Base-by-base conservation (phyloP, 1,140 invertebrate species). In the Zaprionus taronus region DNA sequence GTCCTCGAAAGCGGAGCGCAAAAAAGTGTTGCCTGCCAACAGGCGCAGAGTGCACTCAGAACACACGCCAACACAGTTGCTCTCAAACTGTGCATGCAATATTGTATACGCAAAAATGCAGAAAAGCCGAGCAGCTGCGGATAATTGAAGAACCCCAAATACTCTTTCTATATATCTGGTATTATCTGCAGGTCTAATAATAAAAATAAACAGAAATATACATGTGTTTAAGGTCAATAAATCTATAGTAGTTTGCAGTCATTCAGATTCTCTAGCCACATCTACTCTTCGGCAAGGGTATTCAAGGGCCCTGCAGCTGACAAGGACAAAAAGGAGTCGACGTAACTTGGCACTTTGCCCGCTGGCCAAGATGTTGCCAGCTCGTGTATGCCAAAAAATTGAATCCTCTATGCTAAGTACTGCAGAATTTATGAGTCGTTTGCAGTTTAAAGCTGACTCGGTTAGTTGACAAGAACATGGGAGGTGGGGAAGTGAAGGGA, bases 371-470 rank as follows among this genome's bases (percentile, higher is more conserved):
- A 58, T 24, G 72, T 57, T 49, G 51, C 58, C 15, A 36, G 26
- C 51, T 38, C 41, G 38, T 58, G 71, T 61, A 55, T 70, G 80
- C 68, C 70, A 66, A 86, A 82, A 82, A 83, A 79, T 55, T 74
- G 69, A 80, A 87, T 83, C 80, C 67, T 77, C 53, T 76, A 85
- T 87, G 69, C 84, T 80, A 89, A 86, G 78, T 83, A 89, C 68
- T 68, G 67, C 51, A 64, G 65, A 81, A 87, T 89, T 83, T 87
- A 89, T 81, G 83, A 79, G 65, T 66, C 49, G 65, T 57, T 70
- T 78, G 66, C 65, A 49, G 65, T 57, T 61, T 68, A 55, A 68
- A 61, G 56, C 65, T 44, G 34, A 31, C 56, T 38, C 60, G 34
- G 72, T 75, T 75, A 57, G 71, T 79, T 56, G 41, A 68, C 58